Evolutionary conservation across 2,888 invertebrate genomes (phyloP).

Genomic region (Drosophila fulvimacula): DNA sequence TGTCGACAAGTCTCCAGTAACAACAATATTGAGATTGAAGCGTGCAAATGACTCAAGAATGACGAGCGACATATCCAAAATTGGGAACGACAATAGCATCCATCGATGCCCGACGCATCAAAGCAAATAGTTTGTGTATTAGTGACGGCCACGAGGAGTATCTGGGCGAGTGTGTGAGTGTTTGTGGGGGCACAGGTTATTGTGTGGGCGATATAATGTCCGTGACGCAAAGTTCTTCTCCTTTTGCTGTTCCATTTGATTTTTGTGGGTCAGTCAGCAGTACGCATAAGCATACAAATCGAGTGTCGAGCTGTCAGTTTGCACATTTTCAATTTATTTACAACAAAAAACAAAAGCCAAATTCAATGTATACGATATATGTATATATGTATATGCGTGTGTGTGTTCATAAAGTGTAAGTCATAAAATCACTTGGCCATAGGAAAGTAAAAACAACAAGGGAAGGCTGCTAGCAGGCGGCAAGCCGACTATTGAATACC

Average conservation of each 20-base stretch:
- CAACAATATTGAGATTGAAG: background rate
- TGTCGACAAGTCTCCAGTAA: conserved; percentile 20
- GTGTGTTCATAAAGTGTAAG: conserved; percentile 41
- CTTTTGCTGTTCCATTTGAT: background rate
- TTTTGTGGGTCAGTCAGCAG: conserved; percentile 36
- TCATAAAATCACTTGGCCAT: conserved; percentile 62
- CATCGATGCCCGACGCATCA: conserved; percentile 32
- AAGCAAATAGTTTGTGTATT: conserved; percentile 54
- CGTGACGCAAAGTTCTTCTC: conserved; percentile 38
- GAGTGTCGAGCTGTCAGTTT: conserved; percentile 53
- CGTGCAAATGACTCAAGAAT: conserved; percentile 32
- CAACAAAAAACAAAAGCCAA: conserved; percentile 32
- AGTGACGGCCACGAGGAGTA: conserved; percentile 8
- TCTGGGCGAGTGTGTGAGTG: background rate
- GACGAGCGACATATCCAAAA: conserved; percentile 32
- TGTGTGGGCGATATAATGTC: conserved; percentile 19
- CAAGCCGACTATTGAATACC: too few relatives aligned
- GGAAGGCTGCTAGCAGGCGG: too few relatives aligned
- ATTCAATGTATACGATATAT: conserved; percentile 24
- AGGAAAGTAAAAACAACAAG: conserved; percentile 17
- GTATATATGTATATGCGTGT: background rate
- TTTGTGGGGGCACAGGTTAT: background rate
- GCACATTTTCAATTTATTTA: conserved; percentile 64
- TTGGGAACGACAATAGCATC: conserved; percentile 28
- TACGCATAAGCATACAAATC: conserved; percentile 71